Evolutionary conservation across 2,797 vertebrate species (phyloP).

Genomic region (Hemitrygon akajei): DNA sequence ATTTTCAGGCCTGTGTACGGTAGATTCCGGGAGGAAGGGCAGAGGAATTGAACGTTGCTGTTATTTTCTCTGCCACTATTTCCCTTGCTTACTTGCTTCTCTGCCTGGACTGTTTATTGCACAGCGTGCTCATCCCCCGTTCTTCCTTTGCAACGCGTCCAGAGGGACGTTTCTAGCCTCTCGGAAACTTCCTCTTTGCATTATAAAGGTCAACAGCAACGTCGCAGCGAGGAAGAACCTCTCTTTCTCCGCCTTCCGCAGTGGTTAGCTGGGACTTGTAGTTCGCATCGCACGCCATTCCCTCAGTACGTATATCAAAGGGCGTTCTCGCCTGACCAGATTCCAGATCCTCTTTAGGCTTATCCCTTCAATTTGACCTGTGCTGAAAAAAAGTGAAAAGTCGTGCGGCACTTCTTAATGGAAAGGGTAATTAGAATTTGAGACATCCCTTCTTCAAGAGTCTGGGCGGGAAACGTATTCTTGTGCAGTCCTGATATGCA

Average conservation of each 20-base stretch:
- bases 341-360: neutral
- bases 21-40: neutral
- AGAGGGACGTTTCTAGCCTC: neutral
- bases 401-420: neutral
- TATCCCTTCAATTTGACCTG: neutral
- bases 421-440: neutral
- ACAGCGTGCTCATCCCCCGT: neutral
- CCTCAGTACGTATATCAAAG: neutral
- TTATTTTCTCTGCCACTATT: neutral
- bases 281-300: neutral
- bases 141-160: neutral
- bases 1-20: neutral
- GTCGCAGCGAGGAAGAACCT: neutral
- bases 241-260: neutral
- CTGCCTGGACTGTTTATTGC: neutral
- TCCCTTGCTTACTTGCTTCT: neutral
- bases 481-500: no score
- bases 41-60: no score
- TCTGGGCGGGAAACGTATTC: no score
- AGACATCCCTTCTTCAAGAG: neutral
- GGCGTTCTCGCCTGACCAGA: neutral
- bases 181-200: constrained; percentile 13
- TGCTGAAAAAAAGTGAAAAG: neutral
- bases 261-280: constrained; percentile 21
- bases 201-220: neutral